Percentiles rank a stretch among this genome's conserved stretches.
Evolutionary conservation across 1,140 invertebrate species (phyloP).

Genomic region (Scaptomyza graminum): DNA sequence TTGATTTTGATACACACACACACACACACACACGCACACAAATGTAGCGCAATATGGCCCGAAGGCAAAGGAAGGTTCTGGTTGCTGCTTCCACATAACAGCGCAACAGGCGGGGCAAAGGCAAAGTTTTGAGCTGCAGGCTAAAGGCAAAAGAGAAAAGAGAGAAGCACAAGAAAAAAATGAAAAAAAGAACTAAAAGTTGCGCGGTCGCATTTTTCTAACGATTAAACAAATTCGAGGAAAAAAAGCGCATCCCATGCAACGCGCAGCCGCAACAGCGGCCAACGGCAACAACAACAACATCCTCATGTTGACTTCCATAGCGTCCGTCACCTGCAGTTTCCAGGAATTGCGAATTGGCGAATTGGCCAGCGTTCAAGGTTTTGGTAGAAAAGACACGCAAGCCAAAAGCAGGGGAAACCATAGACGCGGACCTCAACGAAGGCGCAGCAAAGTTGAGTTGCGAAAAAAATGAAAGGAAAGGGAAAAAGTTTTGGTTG

Average conservation of each 20-base stretch:
- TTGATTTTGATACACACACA: conserved; percentile 61
- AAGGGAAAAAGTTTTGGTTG: conserved; percentile 43
- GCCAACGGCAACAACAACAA: conserved; percentile 3
- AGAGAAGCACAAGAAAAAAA: conserved; percentile 1
- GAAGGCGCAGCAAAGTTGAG: conserved; percentile 6
- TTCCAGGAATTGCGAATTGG: conserved; percentile 70
- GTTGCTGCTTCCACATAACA: conserved; percentile 43
- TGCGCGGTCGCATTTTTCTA: conserved; percentile 79
- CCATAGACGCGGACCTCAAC: conserved; percentile 43
- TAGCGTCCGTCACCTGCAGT: conserved; percentile 71
- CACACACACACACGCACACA: conserved; percentile 14
- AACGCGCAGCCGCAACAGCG: conserved; percentile 51
- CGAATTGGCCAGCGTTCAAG: conserved; percentile 46
- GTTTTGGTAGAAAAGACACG: background rate
- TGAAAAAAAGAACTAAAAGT: conserved; percentile 46
- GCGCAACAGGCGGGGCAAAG: conserved; percentile 2
- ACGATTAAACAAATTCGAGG: conserved; percentile 83
- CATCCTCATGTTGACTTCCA: conserved; percentile 14
- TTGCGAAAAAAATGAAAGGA: conserved; percentile 1
- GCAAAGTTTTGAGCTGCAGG: conserved; percentile 2
- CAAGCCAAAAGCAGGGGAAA: conserved; percentile 33
- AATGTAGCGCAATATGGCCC: background rate
- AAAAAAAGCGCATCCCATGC: conserved; percentile 81
- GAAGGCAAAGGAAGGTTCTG: conserved; percentile 22
- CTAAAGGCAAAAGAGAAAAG: background rate